These are phyloP conservation scores for Cyanistes caeruleus DNA, from an alignment of 2,113 vertebrate genomes.

Conservation along the genomic window DNA sequence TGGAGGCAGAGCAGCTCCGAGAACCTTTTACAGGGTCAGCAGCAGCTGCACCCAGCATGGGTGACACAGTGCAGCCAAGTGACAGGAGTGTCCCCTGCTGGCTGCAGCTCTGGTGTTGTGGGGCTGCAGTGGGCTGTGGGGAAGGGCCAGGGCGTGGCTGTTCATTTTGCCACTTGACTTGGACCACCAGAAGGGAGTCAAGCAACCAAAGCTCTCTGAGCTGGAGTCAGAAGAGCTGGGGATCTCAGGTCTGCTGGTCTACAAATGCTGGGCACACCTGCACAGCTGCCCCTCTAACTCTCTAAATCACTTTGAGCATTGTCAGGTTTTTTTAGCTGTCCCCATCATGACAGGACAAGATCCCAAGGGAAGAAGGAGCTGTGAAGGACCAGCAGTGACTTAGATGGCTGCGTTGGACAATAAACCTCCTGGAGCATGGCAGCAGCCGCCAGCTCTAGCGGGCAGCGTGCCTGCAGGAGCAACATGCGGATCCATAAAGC, in stretches of 20 bases:
- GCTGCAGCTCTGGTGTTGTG: neutral
- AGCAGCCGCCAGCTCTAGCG: neutral
- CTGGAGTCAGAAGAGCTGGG: neutral
- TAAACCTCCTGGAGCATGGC: neutral
- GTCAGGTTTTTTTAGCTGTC: neutral
- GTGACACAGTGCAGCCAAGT: neutral
- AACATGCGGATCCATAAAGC: accelerated
- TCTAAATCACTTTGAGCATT: accelerated
- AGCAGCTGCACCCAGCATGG: neutral
- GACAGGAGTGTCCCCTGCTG: slow-evolving; percentile 6
- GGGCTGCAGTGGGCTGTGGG: neutral
- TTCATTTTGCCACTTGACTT: neutral
- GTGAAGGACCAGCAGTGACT: neutral
- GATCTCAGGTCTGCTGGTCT: neutral
- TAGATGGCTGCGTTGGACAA: neutral
- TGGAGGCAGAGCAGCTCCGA: neutral
- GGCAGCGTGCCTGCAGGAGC: neutral
- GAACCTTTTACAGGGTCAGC: neutral
- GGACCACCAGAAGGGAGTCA: neutral
- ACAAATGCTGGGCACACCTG: neutral
- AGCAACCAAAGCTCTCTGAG: neutral
- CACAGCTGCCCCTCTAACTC: neutral
- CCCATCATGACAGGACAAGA: neutral
- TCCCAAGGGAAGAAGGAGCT: neutral
- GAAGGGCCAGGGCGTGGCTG: neutral